phyloP scores from a whole-genome alignment of 1,140 invertebrate species.

The Oryzaephilus surinamensis region DNA sequence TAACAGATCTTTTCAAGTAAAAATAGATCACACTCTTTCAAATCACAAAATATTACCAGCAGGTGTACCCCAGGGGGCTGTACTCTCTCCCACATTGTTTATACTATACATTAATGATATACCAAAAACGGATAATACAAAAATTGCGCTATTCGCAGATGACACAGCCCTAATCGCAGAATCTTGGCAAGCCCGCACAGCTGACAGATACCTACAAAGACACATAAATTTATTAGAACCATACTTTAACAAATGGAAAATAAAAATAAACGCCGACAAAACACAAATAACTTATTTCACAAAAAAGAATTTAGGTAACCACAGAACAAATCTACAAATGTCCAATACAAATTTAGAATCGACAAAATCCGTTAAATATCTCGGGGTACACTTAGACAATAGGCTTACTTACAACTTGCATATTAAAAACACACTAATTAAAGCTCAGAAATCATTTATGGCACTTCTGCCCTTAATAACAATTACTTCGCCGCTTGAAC shows the following conservation, averaged over 20 bases:
- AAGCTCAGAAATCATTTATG: no score
- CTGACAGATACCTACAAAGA: not conserved
- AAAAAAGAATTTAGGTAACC: not conserved
- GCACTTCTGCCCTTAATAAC: no score
- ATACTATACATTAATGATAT: constrained; percentile 1
- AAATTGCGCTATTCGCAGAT: constrained; percentile 1
- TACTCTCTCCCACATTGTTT: not conserved
- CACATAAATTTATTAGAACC: not conserved
- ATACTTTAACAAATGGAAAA: constrained; percentile 1
- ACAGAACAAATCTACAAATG: not conserved
- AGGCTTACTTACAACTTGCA: not conserved
- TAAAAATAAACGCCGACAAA: constrained; percentile 1
- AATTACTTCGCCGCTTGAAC: no score
- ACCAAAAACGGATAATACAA: not conserved
- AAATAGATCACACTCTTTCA: not conserved
- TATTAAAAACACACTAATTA: not conserved
- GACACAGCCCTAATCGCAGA: constrained; percentile 1
- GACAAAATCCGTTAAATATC: not conserved
- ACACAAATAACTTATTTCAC: not conserved
- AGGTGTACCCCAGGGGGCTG: constrained; percentile 2
- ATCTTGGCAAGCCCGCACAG: not conserved
- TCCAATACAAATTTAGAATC: not conserved
- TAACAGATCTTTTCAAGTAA: not conserved
- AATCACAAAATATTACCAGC: not conserved
- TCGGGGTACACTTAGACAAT: not conserved